Percentiles rank a stretch among this genome's conserved stretches.
Evolutionary conservation across 2,888 invertebrate genomes (phyloP).

Genomic region (Chironomus riparius): DNA sequence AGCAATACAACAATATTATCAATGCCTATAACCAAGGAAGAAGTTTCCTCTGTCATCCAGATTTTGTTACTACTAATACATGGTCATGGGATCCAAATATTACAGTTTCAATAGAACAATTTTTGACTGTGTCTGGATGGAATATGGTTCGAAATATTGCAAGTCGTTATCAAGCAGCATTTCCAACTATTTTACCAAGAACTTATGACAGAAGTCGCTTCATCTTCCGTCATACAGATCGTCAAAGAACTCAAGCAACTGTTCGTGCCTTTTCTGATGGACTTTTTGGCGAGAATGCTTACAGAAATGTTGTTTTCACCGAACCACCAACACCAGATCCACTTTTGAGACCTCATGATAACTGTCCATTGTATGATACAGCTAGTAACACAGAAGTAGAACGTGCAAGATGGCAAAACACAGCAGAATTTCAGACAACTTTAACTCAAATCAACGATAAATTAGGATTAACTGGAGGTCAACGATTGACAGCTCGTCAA

Average conservation of each 20-base stretch:
- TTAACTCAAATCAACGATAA: neutral
- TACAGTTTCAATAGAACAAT: neutral
- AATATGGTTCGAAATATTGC: neutral
- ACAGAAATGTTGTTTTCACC: constrained; percentile 38
- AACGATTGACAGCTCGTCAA: neutral
- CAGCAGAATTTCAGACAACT: neutral
- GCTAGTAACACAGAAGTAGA: neutral
- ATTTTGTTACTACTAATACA: neutral
- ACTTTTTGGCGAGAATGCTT: constrained; percentile 49
- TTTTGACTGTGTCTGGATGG: neutral
- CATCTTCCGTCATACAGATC: constrained; percentile 55
- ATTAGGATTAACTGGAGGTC: neutral
- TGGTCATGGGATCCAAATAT: neutral
- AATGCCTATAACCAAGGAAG: neutral
- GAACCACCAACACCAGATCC: constrained; percentile 44
- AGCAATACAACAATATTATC: no score
- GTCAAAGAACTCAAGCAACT: constrained; percentile 50
- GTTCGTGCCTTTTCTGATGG: constrained; percentile 59
- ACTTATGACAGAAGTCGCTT: constrained; percentile 30
- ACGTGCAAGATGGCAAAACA: neutral
- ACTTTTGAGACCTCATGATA: constrained; percentile 26
- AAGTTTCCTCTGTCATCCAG: neutral
- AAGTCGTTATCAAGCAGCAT: neutral
- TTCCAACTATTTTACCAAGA: neutral
- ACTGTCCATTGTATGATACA: neutral